Evolutionary conservation across 2,113 vertebrate genomes (phyloP), one percentile per base, ranked within the genome.

Genomic region (Hippocampus guttulatus): DNA sequence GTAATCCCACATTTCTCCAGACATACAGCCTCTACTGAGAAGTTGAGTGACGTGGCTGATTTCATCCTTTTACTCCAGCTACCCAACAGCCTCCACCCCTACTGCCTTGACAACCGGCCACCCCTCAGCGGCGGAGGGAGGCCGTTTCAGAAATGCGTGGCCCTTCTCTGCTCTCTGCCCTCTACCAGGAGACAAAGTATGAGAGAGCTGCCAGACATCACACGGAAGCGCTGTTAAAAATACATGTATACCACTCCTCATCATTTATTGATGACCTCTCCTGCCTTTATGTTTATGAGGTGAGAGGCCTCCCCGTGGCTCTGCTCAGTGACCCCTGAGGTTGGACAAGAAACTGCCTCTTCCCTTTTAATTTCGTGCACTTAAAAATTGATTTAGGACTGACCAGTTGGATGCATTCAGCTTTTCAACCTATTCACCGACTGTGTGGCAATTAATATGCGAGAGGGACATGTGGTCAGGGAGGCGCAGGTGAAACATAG

Each of bases 201-300:
- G 82, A 84, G 81, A 73, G 85, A 80, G 74, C 88, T 88, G 85
- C 83, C 89, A 90, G 85, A 88, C 92, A 92, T 93, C 92, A 92
- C 88, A 92, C 82, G 68, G 81, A 80, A 75, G 78, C 80, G 71
- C 80, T 66, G 88, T 92, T 93, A 90, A 93, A 93, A 93, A 93
- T 93, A 92, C 91, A 93, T 93, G 92, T 90, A 91, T 87, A 91
- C 88, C 91, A 87, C 81, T 79, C 85, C 90, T 93, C 91, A 92
- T 93, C 83, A 88, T 87, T 93, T 92, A 93, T 93, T 92, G 88
- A 93, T 90, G 74, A 73, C 63, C 80, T 88, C 86, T 88, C 88
- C 83, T 90, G 83, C 86, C 90, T 92, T 92, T 92, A 92, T 92
- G 91, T 92, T 91, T 87, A 93, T 92, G 88, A 90, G 89, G 88